Base-by-base conservation (phyloP, 2,797 vertebrate species). In the Molossus molossus region DNA sequence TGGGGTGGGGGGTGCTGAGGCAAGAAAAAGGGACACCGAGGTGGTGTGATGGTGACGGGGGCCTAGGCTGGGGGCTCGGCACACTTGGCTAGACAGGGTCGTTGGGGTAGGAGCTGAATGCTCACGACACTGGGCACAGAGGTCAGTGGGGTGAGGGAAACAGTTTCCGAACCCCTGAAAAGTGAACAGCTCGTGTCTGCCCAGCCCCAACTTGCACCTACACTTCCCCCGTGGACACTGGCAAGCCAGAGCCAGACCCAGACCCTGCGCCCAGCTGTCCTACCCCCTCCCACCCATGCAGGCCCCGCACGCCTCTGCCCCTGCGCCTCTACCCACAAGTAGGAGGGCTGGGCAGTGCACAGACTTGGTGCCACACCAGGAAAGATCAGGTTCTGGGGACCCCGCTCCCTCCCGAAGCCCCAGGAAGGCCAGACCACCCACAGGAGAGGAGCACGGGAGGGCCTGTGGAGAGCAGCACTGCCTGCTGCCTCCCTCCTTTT, bases 401-500 rank as follows among this genome's bases (percentile, higher is more conserved):
- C 48, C 76, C 10, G 18, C 27, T 23, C 75, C 62, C 37, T 57
- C 60, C 75, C 60, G 1, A 7, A 60, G 23, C 65, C 55, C 33
- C 69, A n/a, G 69, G 57, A 48, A 82, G n/a, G 69, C n/a, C 17
- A 62, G 67, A 14, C 37, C 67, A 40, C n/a, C 33, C 48, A 33
- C n/a, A 45, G 9, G 6, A 84, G 50, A n/a, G n/a, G 62, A 55
- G 7, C 73, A 15, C 4, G 5, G 45, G 4, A 14, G 37, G 55
- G 40, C 64, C 33, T 1, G 9, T 2, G 9, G 65, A 90, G 79
- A 50, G 75, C 65, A 94, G 95, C 55, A 55, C 87, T 90, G 81
- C 95, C 58, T 72, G 86, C 94, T 13, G 83, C 70, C 91, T 93
- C 89, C 37, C 9, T 0, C 85, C 91, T 97, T 90, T 79, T 81